These are phyloP conservation scores for Magallana nippona DNA, from an alignment of 2,888 invertebrate genomes.

Conservation along the genomic window DNA sequence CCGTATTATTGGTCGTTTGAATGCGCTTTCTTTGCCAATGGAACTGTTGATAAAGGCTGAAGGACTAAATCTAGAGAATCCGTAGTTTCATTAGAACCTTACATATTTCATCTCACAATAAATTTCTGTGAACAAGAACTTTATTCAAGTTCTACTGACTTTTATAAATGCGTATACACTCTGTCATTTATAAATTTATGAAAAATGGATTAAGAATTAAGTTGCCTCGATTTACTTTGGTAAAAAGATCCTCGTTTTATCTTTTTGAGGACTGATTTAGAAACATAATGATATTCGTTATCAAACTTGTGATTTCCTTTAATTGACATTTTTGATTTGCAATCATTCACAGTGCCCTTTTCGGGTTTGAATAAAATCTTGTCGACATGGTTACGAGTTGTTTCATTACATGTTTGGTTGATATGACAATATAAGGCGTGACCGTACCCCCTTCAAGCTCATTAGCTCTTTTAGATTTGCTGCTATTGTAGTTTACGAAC, in stretches of 20 bases:
- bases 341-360: background rate
- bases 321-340: background rate
- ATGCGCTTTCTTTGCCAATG: background rate
- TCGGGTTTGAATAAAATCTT: background rate
- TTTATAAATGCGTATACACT: too few species aligned
- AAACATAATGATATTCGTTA: background rate
- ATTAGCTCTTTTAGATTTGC: background rate
- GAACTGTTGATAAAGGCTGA: too few species aligned
- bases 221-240: background rate
- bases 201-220: too few species aligned
- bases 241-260: background rate
- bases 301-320: background rate
- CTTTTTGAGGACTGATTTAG: too few species aligned
- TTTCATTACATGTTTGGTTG: background rate
- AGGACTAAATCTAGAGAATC: too few species aligned
- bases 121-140: too few species aligned
- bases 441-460: conserved; percentile 2
- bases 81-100: too few species aligned
- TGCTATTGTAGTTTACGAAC: background rate
- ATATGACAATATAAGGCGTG: conserved; percentile 20
- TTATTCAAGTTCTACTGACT: too few species aligned
- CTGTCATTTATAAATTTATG: too few species aligned
- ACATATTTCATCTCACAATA: too few species aligned
- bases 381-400: background rate
- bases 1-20: background rate